Evolutionary conservation across 2,797 vertebrate genomes (phyloP).

Genomic region (Todus mexicanus): DNA sequence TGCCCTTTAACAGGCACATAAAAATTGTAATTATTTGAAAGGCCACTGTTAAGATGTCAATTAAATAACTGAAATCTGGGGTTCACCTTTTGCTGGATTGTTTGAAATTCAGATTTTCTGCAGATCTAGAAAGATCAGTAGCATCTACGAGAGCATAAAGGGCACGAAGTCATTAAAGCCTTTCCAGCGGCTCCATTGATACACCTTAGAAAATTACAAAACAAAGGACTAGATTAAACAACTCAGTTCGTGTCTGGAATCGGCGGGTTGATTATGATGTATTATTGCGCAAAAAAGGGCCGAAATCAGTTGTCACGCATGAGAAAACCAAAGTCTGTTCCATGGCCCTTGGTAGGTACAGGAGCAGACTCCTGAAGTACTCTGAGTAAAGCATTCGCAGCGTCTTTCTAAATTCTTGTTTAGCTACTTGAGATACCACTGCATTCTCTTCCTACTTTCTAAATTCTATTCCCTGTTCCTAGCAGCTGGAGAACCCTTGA

Average conservation of each 20-base stretch:
- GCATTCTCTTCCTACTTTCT: background rate
- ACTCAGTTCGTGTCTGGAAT: background rate
- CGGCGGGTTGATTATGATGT: background rate
- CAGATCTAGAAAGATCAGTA: background rate
- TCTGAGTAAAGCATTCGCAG: background rate
- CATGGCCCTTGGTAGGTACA: background rate
- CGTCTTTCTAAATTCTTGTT: background rate
- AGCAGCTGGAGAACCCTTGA: background rate
- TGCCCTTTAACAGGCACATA: background rate
- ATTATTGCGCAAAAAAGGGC: background rate
- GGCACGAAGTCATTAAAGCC: background rate
- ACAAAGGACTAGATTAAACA: background rate
- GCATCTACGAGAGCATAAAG: background rate
- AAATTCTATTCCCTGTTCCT: background rate
- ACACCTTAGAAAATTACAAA: too few relatives aligned
- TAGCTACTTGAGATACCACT: background rate
- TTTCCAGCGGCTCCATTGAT: background rate
- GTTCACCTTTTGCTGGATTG: background rate
- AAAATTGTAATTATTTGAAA: background rate
- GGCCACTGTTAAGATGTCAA: background rate
- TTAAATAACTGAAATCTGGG: background rate
- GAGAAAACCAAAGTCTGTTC: background rate
- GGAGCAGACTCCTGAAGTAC: background rate
- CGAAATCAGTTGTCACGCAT: rapidly evolving
- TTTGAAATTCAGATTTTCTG: background rate